Percentiles rank a stretch among this genome's conserved stretches.
Conservation (phyloP, 2,797 vertebrate genomes). For the Cossypha caffra region DNA sequence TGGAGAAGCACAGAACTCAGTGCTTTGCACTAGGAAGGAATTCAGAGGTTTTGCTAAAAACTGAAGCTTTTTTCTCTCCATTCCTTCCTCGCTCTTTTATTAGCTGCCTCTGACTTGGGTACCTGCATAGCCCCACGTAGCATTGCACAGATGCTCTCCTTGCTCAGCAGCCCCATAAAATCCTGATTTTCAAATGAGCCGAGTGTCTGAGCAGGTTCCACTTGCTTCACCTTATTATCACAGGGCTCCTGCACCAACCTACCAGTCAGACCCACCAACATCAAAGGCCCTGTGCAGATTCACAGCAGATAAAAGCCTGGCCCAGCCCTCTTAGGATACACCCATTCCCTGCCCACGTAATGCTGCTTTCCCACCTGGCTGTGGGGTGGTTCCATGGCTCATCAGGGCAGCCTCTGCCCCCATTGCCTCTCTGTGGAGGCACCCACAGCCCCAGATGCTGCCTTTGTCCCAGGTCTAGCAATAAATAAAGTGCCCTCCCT, state of each 20-base stretch:
- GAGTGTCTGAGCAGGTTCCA: constrained; percentile 43
- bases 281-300: constrained; percentile 13
- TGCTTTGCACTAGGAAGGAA: not conserved
- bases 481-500: not conserved
- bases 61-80: not conserved
- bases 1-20: not conserved
- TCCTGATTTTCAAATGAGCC: not conserved
- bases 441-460: not conserved
- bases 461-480: not conserved
- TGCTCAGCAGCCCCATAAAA: not conserved
- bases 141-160: not conserved
- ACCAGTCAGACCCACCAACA: not conserved
- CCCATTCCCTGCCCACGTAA: constrained; percentile 12
- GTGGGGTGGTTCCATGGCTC: not conserved
- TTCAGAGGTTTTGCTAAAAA: not conserved
- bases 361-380: not conserved
- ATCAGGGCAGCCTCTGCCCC: not conserved
- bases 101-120: not conserved
- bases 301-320: constrained; percentile 34
- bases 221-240: constrained; percentile 32
- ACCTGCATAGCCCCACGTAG: not conserved
- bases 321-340: not conserved
- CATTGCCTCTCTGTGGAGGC: not conserved
- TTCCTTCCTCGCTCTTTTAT: not conserved
- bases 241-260: not conserved